These are phyloP conservation scores for Tipula lateralis DNA, from an alignment of 2,888 invertebrate genomes.

Conservation along the genomic window DNA sequence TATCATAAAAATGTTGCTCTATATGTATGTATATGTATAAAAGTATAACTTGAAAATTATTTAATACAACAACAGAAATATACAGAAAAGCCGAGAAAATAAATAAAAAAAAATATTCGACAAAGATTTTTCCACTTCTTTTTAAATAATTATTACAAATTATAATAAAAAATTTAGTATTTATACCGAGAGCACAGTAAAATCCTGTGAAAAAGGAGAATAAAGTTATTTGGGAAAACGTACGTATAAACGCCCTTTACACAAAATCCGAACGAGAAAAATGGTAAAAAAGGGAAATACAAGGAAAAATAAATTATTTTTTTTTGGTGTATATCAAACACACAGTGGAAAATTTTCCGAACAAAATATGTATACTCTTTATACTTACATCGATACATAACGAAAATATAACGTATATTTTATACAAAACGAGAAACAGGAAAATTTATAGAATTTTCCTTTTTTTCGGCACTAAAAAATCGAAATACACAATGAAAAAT, in stretches of 20 bases:
- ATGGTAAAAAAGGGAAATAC: neutral
- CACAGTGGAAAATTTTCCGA: neutral
- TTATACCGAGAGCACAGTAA: neutral
- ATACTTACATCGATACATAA: neutral
- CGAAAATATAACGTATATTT: neutral
- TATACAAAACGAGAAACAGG: neutral
- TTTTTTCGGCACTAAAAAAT: neutral
- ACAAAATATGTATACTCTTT: neutral
- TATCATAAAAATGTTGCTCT: neutral
- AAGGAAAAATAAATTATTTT: neutral
- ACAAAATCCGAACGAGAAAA: neutral
- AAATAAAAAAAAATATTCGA: neutral
- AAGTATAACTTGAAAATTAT: neutral
- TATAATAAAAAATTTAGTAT: neutral
- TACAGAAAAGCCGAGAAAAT: neutral
- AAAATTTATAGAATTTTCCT: slow-evolving; percentile 19
- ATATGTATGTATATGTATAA: neutral
- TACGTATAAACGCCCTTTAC: neutral
- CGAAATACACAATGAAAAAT: neutral
- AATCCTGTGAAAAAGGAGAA: neutral
- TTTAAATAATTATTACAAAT: slow-evolving; percentile 14
- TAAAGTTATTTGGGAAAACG: neutral
- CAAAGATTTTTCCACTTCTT: neutral
- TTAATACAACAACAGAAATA: neutral
- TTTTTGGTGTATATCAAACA: neutral